These are phyloP conservation scores for Tyria jacobaeae DNA, from an alignment of 2,888 invertebrate species.

Conservation along the genomic window DNA sequence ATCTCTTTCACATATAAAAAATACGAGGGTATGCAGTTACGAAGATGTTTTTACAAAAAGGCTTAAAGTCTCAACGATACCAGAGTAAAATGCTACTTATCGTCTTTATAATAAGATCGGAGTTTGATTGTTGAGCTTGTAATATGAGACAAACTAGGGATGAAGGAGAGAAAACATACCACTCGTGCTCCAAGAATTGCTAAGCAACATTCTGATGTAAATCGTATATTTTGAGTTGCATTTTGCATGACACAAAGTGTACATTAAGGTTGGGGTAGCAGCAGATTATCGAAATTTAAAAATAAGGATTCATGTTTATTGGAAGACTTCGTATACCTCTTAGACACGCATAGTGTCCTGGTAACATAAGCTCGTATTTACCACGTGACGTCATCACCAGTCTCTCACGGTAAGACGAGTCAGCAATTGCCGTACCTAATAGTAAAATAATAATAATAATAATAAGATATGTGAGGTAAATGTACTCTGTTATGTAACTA, in stretches of 20 bases:
- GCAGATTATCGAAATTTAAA: slow-evolving; percentile 3
- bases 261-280: slow-evolving; percentile 10
- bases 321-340: neutral
- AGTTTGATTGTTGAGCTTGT: slow-evolving; percentile 13
- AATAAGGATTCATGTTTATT: slow-evolving; percentile 13
- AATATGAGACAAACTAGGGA: slow-evolving; percentile 15
- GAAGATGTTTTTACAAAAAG: slow-evolving; percentile 7
- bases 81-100: slow-evolving; percentile 14
- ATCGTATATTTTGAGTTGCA: slow-evolving; percentile 22
- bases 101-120: slow-evolving; percentile 13
- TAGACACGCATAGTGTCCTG: slow-evolving; percentile 48
- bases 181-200: neutral
- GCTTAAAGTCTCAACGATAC: neutral
- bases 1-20: slow-evolving; percentile 43
- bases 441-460: too few relatives aligned
- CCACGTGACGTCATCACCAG: slow-evolving; percentile 75
- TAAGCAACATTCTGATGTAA: slow-evolving; percentile 21
- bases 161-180: slow-evolving; percentile 22
- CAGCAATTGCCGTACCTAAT: too few relatives aligned
- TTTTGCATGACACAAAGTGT: slow-evolving; percentile 14
- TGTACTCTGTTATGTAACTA: too few relatives aligned
- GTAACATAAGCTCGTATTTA: slow-evolving; percentile 74
- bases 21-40: slow-evolving; percentile 49
- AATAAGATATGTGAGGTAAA: too few relatives aligned
- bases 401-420: slow-evolving; percentile 39